These are phyloP conservation scores for Melanotaenia nigrans DNA, from an alignment of 2,797 vertebrate species.

Conservation along the genomic window DNA sequence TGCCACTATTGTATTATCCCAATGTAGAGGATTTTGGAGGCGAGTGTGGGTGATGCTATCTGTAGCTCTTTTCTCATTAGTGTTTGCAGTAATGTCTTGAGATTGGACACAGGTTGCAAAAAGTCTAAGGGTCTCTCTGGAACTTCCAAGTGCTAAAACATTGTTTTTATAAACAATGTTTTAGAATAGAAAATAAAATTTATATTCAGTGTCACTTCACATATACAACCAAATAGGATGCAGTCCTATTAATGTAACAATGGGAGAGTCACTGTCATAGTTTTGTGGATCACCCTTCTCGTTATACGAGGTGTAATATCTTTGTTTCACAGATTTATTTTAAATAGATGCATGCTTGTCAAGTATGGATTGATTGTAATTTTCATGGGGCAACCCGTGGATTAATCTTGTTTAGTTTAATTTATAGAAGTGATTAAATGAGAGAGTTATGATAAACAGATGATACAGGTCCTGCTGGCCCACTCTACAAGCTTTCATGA, in stretches of 20 bases:
- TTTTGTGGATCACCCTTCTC: neutral
- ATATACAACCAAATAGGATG: neutral
- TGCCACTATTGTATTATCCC: neutral
- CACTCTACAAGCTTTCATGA: conserved; percentile 81
- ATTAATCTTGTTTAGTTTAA: neutral
- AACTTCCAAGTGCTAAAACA: neutral
- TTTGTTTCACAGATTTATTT: neutral
- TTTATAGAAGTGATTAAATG: conserved; percentile 38
- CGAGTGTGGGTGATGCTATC: conserved; percentile 1
- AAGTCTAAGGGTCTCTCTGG: neutral
- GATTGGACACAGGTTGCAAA: neutral
- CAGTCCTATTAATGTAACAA: neutral
- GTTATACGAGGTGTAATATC: conserved; percentile 1
- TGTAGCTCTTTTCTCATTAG: neutral
- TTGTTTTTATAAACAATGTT: neutral
- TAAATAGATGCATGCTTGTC: neutral
- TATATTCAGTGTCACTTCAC: too few species aligned
- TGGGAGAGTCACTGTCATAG: neutral
- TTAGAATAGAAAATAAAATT: neutral
- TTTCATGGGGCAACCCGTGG: neutral
- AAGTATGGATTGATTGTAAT: neutral
- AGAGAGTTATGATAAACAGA: conserved; percentile 59
- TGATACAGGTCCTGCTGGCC: conserved; percentile 75
- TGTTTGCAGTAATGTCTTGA: neutral
- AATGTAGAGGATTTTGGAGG: neutral